Base-by-base conservation (phyloP, 2,113 vertebrate genomes). In the Microcebus jonahi region DNA sequence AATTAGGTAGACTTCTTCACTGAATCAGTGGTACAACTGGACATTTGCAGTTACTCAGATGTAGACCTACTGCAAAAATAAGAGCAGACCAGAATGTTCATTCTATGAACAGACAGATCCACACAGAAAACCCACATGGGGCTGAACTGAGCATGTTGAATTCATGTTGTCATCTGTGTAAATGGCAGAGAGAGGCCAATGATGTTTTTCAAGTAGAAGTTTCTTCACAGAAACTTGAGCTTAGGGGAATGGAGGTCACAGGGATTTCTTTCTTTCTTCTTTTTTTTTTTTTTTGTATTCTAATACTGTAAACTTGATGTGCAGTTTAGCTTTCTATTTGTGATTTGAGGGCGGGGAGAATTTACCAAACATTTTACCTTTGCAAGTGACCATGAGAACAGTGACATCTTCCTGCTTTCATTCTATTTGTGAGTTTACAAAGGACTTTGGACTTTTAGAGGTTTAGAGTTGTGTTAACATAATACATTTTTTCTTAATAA, bases 291-390 rank as follows among this genome's bases (percentile, higher is more conserved):
- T 55, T 57, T 57, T 17, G 18, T 82, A 21, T 87, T 82, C 50
- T 95, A 21, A 67, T 83, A 21, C 21, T 81, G 2, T 34, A 67
- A 95, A 50, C 42, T 82, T 86, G 31, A 71, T 65, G 20, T 36
- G 71, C 48, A 36, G 5, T 65, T 90, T n/a, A 76, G 18, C 23
- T 68, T 95, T 92, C 20, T 89, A 0, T 96, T 67, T 87, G 53
- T 93, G 63, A 68, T 75, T 61, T 88, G 70, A 36, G 27, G 21
- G 48, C 50, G 27, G 76, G 21, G 15, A 81, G 68, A 34, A 59
- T 67, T 90, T 95, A 67, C 1, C 21, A 31, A 86, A 88, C 29
- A 55, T 71, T 85, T 93, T 96, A 73, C 48, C 63, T 83, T 96
- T 82, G 50, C 76, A 87, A 15, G 36, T 76, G 53, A 55, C 75